Base-by-base conservation (phyloP, 2,888 invertebrate species). In the Adineta ricciae region DNA sequence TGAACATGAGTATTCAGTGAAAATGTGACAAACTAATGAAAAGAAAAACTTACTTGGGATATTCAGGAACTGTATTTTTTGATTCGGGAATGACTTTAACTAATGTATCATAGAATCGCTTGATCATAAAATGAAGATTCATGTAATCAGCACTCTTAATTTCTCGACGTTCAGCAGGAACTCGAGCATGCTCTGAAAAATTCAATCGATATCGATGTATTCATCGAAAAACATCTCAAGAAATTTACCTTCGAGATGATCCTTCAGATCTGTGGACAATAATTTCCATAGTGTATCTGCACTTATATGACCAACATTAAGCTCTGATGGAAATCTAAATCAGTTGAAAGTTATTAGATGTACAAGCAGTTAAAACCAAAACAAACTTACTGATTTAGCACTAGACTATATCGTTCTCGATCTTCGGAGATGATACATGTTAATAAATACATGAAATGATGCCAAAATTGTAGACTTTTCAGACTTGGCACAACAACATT, bases 401-500 rank as follows among this genome's bases (percentile, higher is more conserved):
- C 98, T 19, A 96, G 95, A 41, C 96, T 96, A 90, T 99, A 99
- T 91, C 96, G 96, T 90, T 96, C 97, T 89, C 95, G 94, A 90
- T 99, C 99, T 91, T 99, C 99, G 91, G 99, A 98, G 89, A 99
- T 97, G 86, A 99, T 97, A 87, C 97, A 97, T 84, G 96, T 96
- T 88, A 98, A 96, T 86, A 99, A 93, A 52, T 96, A 96, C 87
- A 97, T 96, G 86, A 97, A 92, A 90, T 97, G 97, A 92, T 97
- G 96, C 97, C 98, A 98, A 92, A 98, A 98, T 91, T 85, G 50
- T n/a, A 84, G 46, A 64, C 24, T 96, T 95, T 89, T 94, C 95
- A 92, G 96, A 94, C 87, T 87, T 27, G 86, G 83, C 38, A 46
- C 86, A n/a, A 64, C 24, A 36, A 36, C 14, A 32, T 32, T 32